These are phyloP conservation scores for Perizoma affinitatum DNA, from an alignment of 2,888 invertebrate species.

Conservation along the genomic window DNA sequence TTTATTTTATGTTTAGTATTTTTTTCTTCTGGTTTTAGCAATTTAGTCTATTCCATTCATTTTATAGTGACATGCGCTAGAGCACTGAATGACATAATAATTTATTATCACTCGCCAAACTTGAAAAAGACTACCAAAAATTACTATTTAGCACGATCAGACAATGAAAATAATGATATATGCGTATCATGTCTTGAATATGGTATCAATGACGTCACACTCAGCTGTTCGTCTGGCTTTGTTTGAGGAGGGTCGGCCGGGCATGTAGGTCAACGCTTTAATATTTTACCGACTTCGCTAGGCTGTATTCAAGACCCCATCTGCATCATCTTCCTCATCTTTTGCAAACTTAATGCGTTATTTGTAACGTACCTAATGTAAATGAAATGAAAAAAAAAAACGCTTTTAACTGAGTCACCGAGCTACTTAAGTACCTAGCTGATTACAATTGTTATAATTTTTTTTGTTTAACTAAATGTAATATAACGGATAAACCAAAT, in stretches of 20 bases:
- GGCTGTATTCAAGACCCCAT: conserved; percentile 4
- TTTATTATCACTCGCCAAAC: conserved; percentile 1
- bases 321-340: conserved; percentile 6
- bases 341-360: neutral
- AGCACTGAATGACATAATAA: neutral
- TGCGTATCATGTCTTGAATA: conserved; percentile 20
- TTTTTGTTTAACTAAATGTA: too few species aligned
- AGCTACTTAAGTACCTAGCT: too few species aligned
- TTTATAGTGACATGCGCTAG: too few species aligned
- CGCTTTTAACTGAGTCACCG: too few species aligned
- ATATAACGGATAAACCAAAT: too few species aligned
- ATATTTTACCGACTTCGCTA: conserved; percentile 30
- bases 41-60: too few species aligned
- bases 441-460: too few species aligned
- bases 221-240: conserved; percentile 40
- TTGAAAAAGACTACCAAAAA: neutral
- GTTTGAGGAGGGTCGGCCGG: conserved; percentile 34
- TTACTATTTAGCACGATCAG: conserved; percentile 2
- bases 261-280: conserved; percentile 37
- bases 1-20: too few species aligned
- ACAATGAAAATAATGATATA: conserved; percentile 17
- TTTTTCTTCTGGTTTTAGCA: too few species aligned
- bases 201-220: conserved; percentile 35
- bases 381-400: too few species aligned
- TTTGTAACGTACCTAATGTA: too few species aligned